Base-by-base conservation (phyloP, 2,113 vertebrate genomes). In the Gallinago jamesoni region DNA sequence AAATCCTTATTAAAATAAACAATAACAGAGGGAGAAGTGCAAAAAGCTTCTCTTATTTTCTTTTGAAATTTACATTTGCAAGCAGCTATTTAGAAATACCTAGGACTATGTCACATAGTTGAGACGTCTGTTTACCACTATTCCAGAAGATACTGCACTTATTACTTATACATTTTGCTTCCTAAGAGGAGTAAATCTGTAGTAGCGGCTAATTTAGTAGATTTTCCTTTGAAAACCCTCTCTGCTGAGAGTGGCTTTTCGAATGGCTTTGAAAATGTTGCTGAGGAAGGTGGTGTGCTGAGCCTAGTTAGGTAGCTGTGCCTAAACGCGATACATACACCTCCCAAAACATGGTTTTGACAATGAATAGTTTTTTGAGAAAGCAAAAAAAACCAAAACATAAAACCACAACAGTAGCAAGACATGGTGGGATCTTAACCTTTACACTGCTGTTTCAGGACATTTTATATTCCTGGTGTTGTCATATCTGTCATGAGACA, bases 311-410 rank as follows among this genome's bases (percentile, higher is more conserved):
- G 19, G 19, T 45, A 52, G 28, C 50, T 45, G 14, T 69, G 66
- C 45, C 55, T 73, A 3, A 17, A 31, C 8, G 22, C 0, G 1
- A 5, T 20, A 50, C 2, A 2, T 45, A n/a, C 45, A 47, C 14
- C 45, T 48, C 48, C 52, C 28, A 50, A 45, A 59, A 39, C 9
- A 2, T 5, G 55, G 16, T 22, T 88, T 70, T 64, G 60, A n/a
- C 43, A 73, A 25, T 27, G 56, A 27, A 25, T 31, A 59, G 50
- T 12, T 84, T 93, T 24, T 22, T 60, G n/a, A 85, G 50, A 50
- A 15, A 57, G n/a, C n/a, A 27, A 18, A 35, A 60, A 64, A 48
- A 55, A 43, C 39, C 35, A 33, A 45, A 15, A 2, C 48, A 23
- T 12, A 48, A 23, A 48, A 7, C 16, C 22, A 27, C 19, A 47